A percentile compares a stretch with the other conserved stretches of the same genome.
These are phyloP conservation scores for Plecturocebus donacophilus DNA, from an alignment of 2,113 vertebrate species.

Conservation along the genomic window DNA sequence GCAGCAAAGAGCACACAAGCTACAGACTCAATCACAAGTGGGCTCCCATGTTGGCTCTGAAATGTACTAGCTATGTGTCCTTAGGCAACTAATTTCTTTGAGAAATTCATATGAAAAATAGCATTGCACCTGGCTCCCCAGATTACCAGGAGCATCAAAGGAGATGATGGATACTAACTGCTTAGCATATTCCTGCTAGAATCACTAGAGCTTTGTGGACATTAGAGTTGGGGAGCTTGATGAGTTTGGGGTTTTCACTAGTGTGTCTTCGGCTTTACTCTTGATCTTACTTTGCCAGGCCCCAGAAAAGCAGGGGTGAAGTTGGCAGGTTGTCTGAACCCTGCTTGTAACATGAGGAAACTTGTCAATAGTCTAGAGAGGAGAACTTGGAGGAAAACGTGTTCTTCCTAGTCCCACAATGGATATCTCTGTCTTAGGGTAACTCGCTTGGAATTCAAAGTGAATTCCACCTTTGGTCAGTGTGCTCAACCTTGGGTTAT, in stretches of 20 bases:
- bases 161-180: background rate
- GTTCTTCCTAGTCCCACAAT: background rate
- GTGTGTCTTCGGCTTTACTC: background rate
- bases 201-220: background rate
- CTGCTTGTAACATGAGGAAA: background rate
- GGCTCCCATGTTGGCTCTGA: background rate
- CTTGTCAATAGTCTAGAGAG: background rate
- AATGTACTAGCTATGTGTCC: background rate
- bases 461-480: background rate
- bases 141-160: background rate
- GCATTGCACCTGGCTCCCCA: background rate
- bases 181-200: background rate
- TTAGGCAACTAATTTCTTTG: constrained; percentile 20
- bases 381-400: background rate
- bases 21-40: background rate
- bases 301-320: background rate
- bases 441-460: background rate
- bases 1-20: background rate
- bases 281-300: background rate
- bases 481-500: background rate
- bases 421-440: background rate
- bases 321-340: background rate
- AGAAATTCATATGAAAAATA: constrained; percentile 24
- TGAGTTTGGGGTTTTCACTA: background rate
- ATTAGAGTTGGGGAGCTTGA: background rate